A percentile compares a stretch with the other conserved stretches of the same genome.
These are phyloP conservation scores for Bubalus kerabau DNA, from an alignment of 2,113 vertebrate genomes.

Conservation along the genomic window DNA sequence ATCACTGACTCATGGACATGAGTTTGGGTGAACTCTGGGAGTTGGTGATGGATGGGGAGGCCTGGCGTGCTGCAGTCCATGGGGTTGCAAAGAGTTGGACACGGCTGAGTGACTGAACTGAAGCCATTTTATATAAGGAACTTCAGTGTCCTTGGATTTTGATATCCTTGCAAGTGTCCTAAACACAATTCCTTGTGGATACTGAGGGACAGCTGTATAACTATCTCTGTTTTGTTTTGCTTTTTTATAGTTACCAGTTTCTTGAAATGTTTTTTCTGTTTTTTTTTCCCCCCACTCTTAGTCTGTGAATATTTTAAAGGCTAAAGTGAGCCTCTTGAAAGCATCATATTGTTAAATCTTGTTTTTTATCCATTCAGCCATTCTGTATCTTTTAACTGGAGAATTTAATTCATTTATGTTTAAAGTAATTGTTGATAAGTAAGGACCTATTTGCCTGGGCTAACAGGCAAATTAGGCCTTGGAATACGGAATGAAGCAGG, in stretches of 20 bases:
- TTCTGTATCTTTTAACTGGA: neutral
- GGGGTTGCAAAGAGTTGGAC: neutral
- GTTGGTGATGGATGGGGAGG: neutral
- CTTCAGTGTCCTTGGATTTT: neutral
- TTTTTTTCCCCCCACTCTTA: neutral
- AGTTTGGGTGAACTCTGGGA: neutral
- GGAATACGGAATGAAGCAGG: too few relatives aligned
- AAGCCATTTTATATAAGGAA: neutral
- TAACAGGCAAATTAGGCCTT: too few relatives aligned
- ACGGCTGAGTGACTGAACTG: rapidly evolving
- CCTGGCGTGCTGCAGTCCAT: neutral
- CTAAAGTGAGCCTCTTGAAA: neutral
- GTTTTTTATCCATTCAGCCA: neutral
- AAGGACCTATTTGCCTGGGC: neutral
- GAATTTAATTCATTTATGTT: neutral
- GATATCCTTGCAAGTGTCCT: neutral
- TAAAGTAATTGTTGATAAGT: neutral
- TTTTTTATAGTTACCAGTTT: neutral
- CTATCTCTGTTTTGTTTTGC: neutral
- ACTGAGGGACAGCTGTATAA: neutral
- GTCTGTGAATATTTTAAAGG: neutral
- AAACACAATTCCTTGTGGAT: neutral
- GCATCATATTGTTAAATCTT: neutral
- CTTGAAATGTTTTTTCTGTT: neutral
- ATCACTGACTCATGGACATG: neutral